Evolutionary conservation across 2,113 vertebrate species (phyloP).

Genomic region (Ellobius talpinus): DNA sequence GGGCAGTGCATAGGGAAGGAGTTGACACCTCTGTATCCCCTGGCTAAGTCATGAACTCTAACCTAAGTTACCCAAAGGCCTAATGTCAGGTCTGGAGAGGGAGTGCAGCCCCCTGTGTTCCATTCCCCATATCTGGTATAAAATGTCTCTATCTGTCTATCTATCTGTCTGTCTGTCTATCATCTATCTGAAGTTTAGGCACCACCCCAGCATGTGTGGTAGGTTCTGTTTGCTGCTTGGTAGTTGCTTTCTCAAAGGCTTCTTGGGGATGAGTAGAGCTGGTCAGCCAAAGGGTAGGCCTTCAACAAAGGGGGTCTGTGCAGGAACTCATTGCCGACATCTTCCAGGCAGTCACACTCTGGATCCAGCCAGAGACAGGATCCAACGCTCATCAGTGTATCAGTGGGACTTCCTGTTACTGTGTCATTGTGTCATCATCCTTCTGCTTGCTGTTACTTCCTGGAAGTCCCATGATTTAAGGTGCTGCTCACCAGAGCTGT

Average conservation of each 20-base stretch:
- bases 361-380: not conserved
- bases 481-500: not conserved
- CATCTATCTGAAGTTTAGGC: not conserved
- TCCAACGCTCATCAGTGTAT: rapidly evolving
- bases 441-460: not conserved
- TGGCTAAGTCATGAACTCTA: no score
- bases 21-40: not conserved
- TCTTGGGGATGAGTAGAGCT: not conserved
- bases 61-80: not conserved
- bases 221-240: not conserved
- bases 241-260: not conserved
- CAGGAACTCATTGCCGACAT: no score
- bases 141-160: not conserved
- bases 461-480: not conserved
- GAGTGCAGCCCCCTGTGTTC: rapidly evolving
- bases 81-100: rapidly evolving
- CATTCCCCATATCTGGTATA: no score
- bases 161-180: not conserved
- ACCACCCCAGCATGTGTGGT: no score
- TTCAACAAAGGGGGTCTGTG: not conserved
- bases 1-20: rapidly evolving
- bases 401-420: not conserved
- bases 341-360: not conserved
- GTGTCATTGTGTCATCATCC: not conserved
- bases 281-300: no score